Conservation (phyloP, 1,140 invertebrate species). For the Mercenaria mercenaria region DNA sequence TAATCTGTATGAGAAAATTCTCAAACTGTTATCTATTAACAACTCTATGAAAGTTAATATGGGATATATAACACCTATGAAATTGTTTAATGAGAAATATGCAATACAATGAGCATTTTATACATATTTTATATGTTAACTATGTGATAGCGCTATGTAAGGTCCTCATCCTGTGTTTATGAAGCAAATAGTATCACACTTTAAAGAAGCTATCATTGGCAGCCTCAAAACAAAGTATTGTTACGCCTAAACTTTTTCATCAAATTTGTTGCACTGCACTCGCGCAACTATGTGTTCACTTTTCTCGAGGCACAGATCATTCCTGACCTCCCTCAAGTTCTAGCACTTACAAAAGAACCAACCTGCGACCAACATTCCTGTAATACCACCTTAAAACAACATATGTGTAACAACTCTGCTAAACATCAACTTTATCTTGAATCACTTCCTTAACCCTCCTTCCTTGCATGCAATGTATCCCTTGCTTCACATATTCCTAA, state of each 20-base stretch:
- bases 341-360: neutral
- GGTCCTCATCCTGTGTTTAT: neutral
- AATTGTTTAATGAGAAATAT: neutral
- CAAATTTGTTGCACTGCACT: neutral
- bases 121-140: slow-evolving; percentile 16
- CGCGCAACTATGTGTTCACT: neutral
- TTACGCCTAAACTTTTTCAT: neutral
- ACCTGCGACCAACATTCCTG: neutral
- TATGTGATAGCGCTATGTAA: slow-evolving; percentile 38
- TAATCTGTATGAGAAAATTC: neutral
- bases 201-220: slow-evolving; percentile 1
- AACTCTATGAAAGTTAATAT: neutral
- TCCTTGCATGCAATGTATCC: neutral
- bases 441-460: neutral
- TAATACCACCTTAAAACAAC: neutral
- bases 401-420: neutral
- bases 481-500: neutral
- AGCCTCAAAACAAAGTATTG: neutral
- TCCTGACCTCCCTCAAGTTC: neutral
- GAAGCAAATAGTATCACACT: slow-evolving; percentile 30
- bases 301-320: neutral
- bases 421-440: neutral
- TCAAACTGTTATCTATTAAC: neutral
- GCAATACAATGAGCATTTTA: slow-evolving; percentile 19
- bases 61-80: neutral